A percentile compares a stretch with the other conserved stretches of the same genome.
Conservation (phyloP, 2,113 vertebrate species). For the Mixornis gularis region DNA sequence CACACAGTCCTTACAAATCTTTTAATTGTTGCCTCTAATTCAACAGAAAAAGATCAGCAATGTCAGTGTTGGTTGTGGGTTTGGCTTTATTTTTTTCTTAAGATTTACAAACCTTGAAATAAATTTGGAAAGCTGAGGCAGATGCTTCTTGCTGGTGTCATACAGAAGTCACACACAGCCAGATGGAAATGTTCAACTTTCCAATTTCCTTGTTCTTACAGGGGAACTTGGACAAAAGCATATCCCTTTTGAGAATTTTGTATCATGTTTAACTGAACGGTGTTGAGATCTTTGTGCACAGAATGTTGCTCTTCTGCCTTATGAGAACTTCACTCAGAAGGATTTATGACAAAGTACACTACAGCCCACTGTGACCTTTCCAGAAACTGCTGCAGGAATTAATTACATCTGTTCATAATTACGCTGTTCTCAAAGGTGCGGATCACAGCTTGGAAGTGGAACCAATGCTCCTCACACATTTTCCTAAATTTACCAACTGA, state of each 20-base stretch:
- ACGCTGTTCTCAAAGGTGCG: background rate
- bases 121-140: background rate
- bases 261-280: background rate
- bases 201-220: background rate
- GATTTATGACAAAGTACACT: background rate
- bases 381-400: background rate
- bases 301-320: background rate
- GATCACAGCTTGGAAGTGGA: background rate
- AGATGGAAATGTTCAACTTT: background rate
- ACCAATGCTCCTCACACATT: background rate
- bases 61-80: background rate
- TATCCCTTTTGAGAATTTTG: background rate
- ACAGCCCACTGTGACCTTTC: background rate
- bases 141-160: background rate
- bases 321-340: background rate
- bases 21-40: background rate
- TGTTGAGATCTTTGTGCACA: too few species aligned
- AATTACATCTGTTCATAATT: fast-evolving
- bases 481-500: background rate
- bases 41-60: background rate
- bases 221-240: background rate
- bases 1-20: background rate
- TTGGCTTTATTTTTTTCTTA: background rate
- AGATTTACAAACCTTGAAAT: background rate
- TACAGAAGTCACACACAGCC: background rate